A percentile compares a stretch with the other conserved stretches of the same genome.
Conservation (phyloP, 2,888 invertebrate species). For the Acrobasis repandana region DNA sequence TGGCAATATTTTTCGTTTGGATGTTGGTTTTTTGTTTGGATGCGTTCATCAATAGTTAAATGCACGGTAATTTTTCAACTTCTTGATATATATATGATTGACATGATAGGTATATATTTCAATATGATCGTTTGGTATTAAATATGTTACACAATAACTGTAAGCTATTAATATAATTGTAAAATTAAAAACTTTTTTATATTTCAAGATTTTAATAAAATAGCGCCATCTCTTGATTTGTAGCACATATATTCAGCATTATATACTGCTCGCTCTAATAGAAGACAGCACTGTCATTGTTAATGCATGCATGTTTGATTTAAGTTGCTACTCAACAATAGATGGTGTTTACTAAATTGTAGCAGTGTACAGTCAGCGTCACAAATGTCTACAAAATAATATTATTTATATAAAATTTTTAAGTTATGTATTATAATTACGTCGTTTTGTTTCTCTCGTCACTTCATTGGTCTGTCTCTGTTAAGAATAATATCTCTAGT, state of each 20-base stretch:
- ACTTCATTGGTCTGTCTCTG: too few species aligned
- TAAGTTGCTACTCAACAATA: too few species aligned
- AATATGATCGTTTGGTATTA: not conserved
- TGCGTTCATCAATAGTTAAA: not conserved
- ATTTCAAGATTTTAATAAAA: not conserved
- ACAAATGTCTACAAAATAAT: too few species aligned
- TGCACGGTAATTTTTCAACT: not conserved
- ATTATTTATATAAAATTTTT: too few species aligned
- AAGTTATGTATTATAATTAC: too few species aligned
- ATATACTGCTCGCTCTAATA: not conserved
- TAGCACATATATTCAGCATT: slow-evolving; percentile 24
- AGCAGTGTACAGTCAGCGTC: too few species aligned
- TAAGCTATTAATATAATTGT: not conserved
- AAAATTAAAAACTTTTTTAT: not conserved
- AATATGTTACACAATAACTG: not conserved
- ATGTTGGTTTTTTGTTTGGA: not conserved
- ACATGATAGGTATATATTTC: not conserved
- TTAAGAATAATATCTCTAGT: too few species aligned
- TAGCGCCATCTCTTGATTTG: slow-evolving; percentile 40
- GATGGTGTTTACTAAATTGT: too few species aligned
- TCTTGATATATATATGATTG: too few species aligned
- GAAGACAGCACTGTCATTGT: not conserved
- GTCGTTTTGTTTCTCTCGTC: too few species aligned
- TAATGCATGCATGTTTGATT: not conserved
- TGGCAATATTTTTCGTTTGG: not conserved